Evolutionary conservation across 2,797 vertebrate genomes (phyloP).

Genomic region (Valencia hispanica): DNA sequence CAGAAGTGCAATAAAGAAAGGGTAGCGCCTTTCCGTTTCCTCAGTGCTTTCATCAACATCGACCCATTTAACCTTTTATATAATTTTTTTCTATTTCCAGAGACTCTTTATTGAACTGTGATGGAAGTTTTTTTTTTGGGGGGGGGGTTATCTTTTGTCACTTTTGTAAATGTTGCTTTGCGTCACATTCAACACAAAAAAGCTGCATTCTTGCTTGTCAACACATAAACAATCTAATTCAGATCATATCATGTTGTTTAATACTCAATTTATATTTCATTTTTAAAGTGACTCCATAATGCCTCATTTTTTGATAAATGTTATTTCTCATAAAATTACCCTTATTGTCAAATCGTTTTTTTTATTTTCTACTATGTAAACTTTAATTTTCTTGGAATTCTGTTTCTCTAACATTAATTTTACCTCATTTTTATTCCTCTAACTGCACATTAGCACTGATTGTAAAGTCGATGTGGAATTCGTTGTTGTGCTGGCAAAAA

Average conservation of each 20-base stretch:
- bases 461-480: slow-evolving; percentile 44
- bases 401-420: slow-evolving; percentile 55
- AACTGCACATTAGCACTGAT: slow-evolving; percentile 39
- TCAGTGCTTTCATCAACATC: slow-evolving; percentile 3
- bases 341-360: slow-evolving; percentile 19
- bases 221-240: slow-evolving; percentile 36
- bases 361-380: slow-evolving; percentile 53
- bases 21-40: slow-evolving; percentile 26
- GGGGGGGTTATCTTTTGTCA: slow-evolving; percentile 15
- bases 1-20: slow-evolving; percentile 55
- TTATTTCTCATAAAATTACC: slow-evolving; percentile 61
- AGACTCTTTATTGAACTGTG: slow-evolving; percentile 47
- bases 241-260: slow-evolving; percentile 50
- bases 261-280: slow-evolving; percentile 47
- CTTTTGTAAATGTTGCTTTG: slow-evolving; percentile 27
- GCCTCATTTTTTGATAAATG: slow-evolving; percentile 59
- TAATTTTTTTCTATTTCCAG: slow-evolving; percentile 33
- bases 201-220: slow-evolving; percentile 64
- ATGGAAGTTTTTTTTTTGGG: slow-evolving; percentile 9
- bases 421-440: slow-evolving; percentile 51
- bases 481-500: slow-evolving; percentile 15
- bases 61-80: slow-evolving; percentile 18
- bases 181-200: slow-evolving; percentile 55
- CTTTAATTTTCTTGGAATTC: slow-evolving; percentile 46
- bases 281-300: slow-evolving; percentile 53